Evolutionary conservation across 2,888 invertebrate genomes (phyloP).

Genomic region (Dendrolimus pini): DNA sequence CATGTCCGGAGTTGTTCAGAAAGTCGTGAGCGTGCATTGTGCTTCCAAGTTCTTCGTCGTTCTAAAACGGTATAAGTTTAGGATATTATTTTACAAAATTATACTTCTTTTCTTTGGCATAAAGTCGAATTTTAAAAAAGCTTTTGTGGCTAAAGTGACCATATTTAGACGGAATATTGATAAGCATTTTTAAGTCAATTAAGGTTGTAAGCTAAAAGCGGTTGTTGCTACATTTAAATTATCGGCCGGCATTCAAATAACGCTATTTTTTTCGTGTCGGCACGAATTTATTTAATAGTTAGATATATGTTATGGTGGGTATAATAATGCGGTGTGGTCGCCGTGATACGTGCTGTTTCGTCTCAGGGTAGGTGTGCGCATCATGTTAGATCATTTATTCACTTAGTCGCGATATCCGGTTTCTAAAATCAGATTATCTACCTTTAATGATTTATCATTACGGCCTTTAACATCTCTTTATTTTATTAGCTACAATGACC

Average conservation of each 20-base stretch:
- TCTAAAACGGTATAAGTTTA: slow-evolving; percentile 45
- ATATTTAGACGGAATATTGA: slow-evolving; percentile 49
- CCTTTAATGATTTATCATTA: too few relatives aligned
- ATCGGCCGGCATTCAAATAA: slow-evolving; percentile 76
- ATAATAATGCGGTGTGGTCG: slow-evolving; percentile 56
- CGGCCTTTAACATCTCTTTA: too few relatives aligned
- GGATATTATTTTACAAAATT: slow-evolving; percentile 20
- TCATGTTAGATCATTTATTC: slow-evolving; percentile 35
- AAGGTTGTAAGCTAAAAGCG: slow-evolving; percentile 77
- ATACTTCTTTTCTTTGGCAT: slow-evolving; percentile 20
- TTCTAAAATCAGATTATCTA: slow-evolving; percentile 24
- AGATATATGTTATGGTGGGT: slow-evolving; percentile 58
- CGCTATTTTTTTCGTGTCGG: slow-evolving; percentile 75
- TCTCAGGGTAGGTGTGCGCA: slow-evolving; percentile 23
- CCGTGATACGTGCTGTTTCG: slow-evolving; percentile 24
- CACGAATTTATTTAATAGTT: slow-evolving; percentile 71
- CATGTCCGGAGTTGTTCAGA: slow-evolving; percentile 77
- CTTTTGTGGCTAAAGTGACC: slow-evolving; percentile 25
- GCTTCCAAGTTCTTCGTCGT: slow-evolving; percentile 54
- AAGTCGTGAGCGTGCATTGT: slow-evolving; percentile 77
- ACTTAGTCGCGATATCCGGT: slow-evolving; percentile 44
- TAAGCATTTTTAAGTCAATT: slow-evolving; percentile 77
- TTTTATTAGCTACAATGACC: too few relatives aligned
- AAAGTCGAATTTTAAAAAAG: slow-evolving; percentile 29
- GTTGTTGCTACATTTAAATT: slow-evolving; percentile 77